A percentile compares a stretch with the other conserved stretches of the same genome.
These are phyloP conservation scores for Rhynchotus rufescens DNA, from an alignment of 2,797 vertebrate genomes.

Conservation along the genomic window DNA sequence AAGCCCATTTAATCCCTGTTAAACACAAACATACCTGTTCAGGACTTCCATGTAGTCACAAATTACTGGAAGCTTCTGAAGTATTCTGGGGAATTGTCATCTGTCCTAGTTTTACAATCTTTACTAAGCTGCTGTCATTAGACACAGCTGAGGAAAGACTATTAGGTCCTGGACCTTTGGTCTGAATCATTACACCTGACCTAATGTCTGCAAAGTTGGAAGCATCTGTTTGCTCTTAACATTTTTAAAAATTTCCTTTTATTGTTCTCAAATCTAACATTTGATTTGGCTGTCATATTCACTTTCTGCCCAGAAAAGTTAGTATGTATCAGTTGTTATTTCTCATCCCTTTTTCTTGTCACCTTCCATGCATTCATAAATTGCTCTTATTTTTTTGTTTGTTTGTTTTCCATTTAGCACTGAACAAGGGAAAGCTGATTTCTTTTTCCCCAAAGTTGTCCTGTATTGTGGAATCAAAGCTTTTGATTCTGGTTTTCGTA, in stretches of 20 bases:
- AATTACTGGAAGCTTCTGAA: neutral
- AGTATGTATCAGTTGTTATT: neutral
- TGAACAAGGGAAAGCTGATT: neutral
- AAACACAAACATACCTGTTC: neutral
- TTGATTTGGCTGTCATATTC: neutral
- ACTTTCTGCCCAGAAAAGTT: neutral
- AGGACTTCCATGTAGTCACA: neutral
- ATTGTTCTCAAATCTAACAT: neutral
- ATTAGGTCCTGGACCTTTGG: neutral
- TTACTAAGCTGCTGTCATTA: neutral
- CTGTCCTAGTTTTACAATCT: neutral
- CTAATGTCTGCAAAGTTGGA: neutral
- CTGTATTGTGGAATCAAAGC: neutral
- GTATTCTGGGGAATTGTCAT: neutral
- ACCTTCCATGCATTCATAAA: neutral
- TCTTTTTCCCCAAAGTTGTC: neutral
- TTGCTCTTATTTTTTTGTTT: neutral
- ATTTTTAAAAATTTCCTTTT: neutral
- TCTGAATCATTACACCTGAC: neutral
- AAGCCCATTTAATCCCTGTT: neutral
- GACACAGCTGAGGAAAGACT: too few relatives aligned
- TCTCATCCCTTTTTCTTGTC: neutral
- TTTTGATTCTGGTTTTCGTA: neutral
- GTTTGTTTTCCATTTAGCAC: neutral
- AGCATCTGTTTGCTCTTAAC: neutral